Percentiles rank a stretch among this genome's conserved stretches.
These are phyloP conservation scores for Metallyticus violacea DNA, from an alignment of 2,888 invertebrate species.

Conservation along the genomic window DNA sequence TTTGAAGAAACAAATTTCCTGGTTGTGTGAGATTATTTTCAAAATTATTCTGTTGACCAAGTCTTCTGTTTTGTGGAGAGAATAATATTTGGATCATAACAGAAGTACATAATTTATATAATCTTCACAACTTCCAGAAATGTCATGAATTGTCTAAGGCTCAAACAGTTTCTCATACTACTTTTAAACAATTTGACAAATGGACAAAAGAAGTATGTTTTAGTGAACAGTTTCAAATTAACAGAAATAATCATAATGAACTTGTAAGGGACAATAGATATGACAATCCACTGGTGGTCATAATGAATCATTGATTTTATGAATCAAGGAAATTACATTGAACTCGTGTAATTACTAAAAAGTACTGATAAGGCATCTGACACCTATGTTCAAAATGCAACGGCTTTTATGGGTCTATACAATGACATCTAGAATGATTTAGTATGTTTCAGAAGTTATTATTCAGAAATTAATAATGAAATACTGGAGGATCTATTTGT, in stretches of 20 bases:
- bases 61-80: too few species aligned
- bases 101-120: neutral
- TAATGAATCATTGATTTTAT: neutral
- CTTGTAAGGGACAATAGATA: neutral
- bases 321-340: neutral
- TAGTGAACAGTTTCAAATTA: neutral
- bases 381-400: neutral
- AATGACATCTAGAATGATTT: neutral
- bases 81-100: neutral
- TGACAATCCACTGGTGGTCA: too few species aligned
- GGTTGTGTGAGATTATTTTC: too few species aligned
- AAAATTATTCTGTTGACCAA: too few species aligned
- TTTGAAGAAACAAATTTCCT: too few species aligned
- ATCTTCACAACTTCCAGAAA: too few species aligned
- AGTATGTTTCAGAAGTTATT: neutral
- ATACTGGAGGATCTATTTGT: neutral
- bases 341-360: neutral
- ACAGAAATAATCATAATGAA: neutral
- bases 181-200: neutral
- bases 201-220: neutral
- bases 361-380: neutral
- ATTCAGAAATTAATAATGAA: neutral
- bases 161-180: neutral
- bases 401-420: neutral
- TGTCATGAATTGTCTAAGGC: neutral